Base-by-base conservation (phyloP, 2,113 vertebrate species). In the Antennarius striatus region DNA sequence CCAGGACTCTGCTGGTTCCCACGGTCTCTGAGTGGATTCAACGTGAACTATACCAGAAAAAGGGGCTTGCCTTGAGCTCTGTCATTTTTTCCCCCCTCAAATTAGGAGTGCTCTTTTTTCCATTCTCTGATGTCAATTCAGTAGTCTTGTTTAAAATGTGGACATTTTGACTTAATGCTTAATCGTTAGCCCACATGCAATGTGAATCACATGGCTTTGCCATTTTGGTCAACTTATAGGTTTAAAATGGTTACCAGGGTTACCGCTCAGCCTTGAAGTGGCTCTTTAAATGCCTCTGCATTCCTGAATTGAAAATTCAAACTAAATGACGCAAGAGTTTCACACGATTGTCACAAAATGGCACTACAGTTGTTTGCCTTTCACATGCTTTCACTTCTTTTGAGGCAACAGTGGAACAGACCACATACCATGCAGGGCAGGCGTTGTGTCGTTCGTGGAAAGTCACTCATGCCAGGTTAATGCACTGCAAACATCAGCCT, bases 1-100 rank as follows among this genome's bases (percentile, higher is more conserved):
- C 59, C 75, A 79, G 85, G 80, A 90, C 79, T 77, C 73, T 15
- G 16, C 43, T 49, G 59, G 59, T 91, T 93, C 85, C 86, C 89
- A 89, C 84, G 75, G 71, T 63, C 77, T 56, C 40, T 87, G 86
- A 54, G 58, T 66, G 63, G 16, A 66, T 74, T 57, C 63, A 55
- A 84, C 83, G 81, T 69, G 56, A 56, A 39, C 70, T 68, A 66
- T 36, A 68, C 64, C 58, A 76, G 49, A 43, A 52, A 39, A 12
- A 68, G 53, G 40, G 10, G 63, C 30, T 45, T 28, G 7, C 54
- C 42, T 9, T 42, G 7, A 36, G 32, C 32, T 36, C 32, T 3
- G 1, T 36, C 32, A 36, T 36, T 36, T 36, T 36, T 36, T 36
- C 3, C 7, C 6, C 32, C 7, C 32, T 22, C 22, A 22, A 22